Conservation (phyloP, 2,797 vertebrate genomes). For the Calcarius lapponicus region DNA sequence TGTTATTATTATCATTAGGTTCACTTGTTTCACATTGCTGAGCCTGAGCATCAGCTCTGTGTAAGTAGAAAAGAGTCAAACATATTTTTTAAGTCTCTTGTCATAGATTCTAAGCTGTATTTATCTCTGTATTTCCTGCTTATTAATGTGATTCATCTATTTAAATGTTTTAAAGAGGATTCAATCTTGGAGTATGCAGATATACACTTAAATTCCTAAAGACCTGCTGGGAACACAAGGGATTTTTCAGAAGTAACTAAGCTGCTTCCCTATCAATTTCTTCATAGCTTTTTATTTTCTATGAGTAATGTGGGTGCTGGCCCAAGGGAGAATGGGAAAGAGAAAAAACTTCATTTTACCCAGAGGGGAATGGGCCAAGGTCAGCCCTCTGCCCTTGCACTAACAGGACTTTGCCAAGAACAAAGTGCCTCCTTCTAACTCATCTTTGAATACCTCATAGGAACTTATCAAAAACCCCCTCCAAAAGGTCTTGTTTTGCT, state of each 20-base stretch:
- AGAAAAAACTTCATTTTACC: background rate
- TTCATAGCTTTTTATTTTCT: background rate
- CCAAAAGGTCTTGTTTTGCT: background rate
- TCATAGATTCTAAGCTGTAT: background rate
- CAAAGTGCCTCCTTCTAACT: background rate
- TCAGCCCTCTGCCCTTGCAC: background rate
- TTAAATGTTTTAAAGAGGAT: background rate
- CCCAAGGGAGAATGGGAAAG: background rate
- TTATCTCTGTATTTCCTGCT: background rate
- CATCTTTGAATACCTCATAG: background rate
- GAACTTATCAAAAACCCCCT: background rate
- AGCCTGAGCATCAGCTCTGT: background rate
- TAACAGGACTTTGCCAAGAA: background rate
- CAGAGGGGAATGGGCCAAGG: background rate
- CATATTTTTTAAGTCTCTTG: background rate
- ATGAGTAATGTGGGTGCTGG: background rate
- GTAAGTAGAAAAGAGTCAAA: background rate
- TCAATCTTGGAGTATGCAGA: background rate
- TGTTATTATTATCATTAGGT: slow-evolving; percentile 18
- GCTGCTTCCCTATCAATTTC: background rate
- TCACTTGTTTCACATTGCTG: background rate
- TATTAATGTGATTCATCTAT: background rate
- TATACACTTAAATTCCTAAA: background rate
- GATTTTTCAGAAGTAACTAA: background rate
- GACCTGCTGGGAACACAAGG: background rate